These are phyloP conservation scores for Larimichthys polyactis DNA, from an alignment of 2,113 vertebrate species.

Conservation along the genomic window DNA sequence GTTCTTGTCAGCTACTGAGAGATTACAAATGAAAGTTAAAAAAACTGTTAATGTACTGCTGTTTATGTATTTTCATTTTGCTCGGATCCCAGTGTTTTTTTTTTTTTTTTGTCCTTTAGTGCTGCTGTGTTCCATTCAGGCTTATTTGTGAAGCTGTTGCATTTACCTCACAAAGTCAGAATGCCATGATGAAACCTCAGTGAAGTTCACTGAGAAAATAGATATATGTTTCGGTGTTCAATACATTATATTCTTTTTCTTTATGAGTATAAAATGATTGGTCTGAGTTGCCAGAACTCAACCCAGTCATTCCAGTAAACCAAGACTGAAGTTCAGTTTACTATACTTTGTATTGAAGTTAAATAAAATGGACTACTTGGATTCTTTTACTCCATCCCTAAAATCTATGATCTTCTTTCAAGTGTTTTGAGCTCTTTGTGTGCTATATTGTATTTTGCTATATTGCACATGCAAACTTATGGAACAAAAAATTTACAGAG, in stretches of 20 bases:
- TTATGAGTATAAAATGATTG: no score
- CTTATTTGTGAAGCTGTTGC: neutral
- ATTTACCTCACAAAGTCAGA: neutral
- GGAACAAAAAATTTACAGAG: neutral
- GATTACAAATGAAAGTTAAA: neutral
- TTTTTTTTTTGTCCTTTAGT: neutral
- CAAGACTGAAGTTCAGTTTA: no score
- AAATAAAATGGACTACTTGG: no score
- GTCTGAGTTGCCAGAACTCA: no score
- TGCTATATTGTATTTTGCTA: neutral
- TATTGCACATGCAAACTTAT: neutral
- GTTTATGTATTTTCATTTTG: constrained; percentile 2
- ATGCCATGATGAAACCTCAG: neutral
- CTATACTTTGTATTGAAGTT: no score
- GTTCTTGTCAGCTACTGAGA: no score
- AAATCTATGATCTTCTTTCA: no score
- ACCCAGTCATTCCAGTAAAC: no score
- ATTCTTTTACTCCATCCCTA: no score
- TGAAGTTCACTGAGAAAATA: no score
- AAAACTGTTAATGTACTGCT: neutral
- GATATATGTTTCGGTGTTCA: no score
- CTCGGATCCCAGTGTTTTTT: neutral
- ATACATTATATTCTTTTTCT: no score
- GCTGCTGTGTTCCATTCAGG: neutral
- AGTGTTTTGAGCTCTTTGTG: neutral